Evolutionary conservation across 2,113 vertebrate genomes (phyloP), one percentile per base, ranked within the genome.

Genomic region (Corynorhinus townsendii): DNA sequence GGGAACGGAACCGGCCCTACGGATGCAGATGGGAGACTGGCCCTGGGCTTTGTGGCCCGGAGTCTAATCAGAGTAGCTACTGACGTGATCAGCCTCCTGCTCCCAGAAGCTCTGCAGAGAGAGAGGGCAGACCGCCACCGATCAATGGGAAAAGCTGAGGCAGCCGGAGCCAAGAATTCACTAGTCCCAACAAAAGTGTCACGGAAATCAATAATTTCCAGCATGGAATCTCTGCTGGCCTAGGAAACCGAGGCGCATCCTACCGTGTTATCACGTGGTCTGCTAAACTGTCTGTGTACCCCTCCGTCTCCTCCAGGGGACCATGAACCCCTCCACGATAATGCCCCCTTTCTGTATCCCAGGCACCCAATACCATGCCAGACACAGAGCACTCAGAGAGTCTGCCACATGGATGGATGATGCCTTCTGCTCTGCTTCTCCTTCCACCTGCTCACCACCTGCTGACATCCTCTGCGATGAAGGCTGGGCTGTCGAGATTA

Each of bases 241-340:
- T 24, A 4, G 19, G 64, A 69, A 56, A n/a, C 54, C 26, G 24
- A 28, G 49, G 38, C 1, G 7, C 4, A 2, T 3, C 15, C 11
- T 14, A 24, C 10, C 10, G 0, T 2, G n/a, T 4, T 19, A 43
- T 10, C 40, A 20, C 0, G 0, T 7, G 56, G 40, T 11, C 79
- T 33, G 33, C 35, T 45, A 2, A 40, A 8, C 4, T 1, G 38
- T 40, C 45, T 56, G 19, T 0, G 12, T 2, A 1, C n/a, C 35
- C 40, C 11, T 10, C 35, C 1, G 1, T 5, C 52, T 14, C 11
- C 66, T 33, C 6, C 7, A 7, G 11, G 19, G 35, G 45, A 73
- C 52, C 1, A 6, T 0, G 9, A 24, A 11, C 11, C 20, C 62
- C 38, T 40, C 75, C 11, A 1, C 0, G 20, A 17, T 8, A 22